These are phyloP conservation scores for Ctenosaura bakeri DNA, from an alignment of 2,797 vertebrate species.

Conservation along the genomic window DNA sequence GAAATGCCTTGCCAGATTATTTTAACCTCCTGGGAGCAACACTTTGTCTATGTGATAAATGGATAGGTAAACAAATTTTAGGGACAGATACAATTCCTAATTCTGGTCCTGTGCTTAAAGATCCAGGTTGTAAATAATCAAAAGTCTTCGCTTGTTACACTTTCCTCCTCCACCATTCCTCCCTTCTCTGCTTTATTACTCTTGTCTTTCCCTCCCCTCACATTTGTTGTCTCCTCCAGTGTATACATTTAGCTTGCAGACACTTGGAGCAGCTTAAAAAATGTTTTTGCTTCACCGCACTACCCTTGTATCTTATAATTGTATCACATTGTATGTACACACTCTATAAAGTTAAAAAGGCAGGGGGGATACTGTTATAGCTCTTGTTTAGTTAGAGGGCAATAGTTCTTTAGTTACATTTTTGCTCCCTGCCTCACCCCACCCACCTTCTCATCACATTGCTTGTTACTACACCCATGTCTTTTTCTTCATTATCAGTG, in stretches of 20 bases:
- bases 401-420: not conserved
- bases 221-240: not conserved
- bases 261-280: not conserved
- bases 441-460: not conserved
- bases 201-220: not conserved
- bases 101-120: not conserved
- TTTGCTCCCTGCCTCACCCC: no score
- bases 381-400: not conserved
- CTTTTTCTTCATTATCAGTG: not conserved
- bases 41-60: not conserved
- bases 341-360: not conserved
- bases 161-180: not conserved
- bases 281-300: not conserved
- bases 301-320: not conserved
- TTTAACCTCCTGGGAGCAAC: no score
- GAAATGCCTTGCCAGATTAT: no score
- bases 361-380: not conserved
- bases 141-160: not conserved
- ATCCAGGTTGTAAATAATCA: slow-evolving; percentile 2
- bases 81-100: not conserved
- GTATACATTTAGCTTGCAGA: not conserved
- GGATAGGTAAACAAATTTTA: not conserved
- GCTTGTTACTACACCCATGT: not conserved
- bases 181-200: not conserved
- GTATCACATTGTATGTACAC: not conserved